phyloP scores from a whole-genome alignment of 2,888 invertebrate genomes.

The Hedya salicella region DNA sequence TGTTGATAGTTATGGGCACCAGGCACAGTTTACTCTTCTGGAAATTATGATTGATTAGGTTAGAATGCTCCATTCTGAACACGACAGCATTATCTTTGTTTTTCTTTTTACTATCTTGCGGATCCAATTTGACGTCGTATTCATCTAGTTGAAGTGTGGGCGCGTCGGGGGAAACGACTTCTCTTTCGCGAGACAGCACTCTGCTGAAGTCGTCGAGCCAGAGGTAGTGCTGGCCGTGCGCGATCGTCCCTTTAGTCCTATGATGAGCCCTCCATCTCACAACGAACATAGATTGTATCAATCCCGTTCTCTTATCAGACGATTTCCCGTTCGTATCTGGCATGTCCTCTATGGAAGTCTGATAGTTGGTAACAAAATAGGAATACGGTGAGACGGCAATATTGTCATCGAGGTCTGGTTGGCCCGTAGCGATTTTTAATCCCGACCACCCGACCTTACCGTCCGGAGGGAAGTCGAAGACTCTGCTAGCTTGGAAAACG shows the following conservation, averaged over 20 bases:
- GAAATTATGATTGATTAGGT: slow-evolving; percentile 87
- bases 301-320: slow-evolving; percentile 54
- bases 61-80: slow-evolving; percentile 85
- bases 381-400: slow-evolving; percentile 59
- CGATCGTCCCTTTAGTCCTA: slow-evolving; percentile 81
- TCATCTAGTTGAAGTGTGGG: slow-evolving; percentile 73
- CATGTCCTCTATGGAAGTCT: slow-evolving; percentile 45
- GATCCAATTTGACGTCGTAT: slow-evolving; percentile 57
- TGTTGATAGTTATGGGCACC: slow-evolving; percentile 87
- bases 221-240: slow-evolving; percentile 89
- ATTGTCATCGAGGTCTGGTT: slow-evolving; percentile 58
- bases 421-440: slow-evolving; percentile 63
- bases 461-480: slow-evolving; percentile 56
- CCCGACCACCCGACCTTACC: slow-evolving; percentile 65
- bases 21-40: slow-evolving; percentile 85
- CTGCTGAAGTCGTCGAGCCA: slow-evolving; percentile 86
- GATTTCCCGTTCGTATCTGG: slow-evolving; percentile 48
- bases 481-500: slow-evolving; percentile 69
- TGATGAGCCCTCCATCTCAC: slow-evolving; percentile 85
- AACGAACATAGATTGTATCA: slow-evolving; percentile 78
- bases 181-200: slow-evolving; percentile 76
- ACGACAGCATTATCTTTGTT: slow-evolving; percentile 81
- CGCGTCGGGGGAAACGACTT: slow-evolving; percentile 61
- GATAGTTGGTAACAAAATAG: slow-evolving; percentile 54
- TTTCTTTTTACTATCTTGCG: slow-evolving; percentile 59